A percentile compares a stretch with the other conserved stretches of the same genome.
phyloP scores from a whole-genome alignment of 2,797 vertebrate genomes.

The Phoxinus dragarum region DNA sequence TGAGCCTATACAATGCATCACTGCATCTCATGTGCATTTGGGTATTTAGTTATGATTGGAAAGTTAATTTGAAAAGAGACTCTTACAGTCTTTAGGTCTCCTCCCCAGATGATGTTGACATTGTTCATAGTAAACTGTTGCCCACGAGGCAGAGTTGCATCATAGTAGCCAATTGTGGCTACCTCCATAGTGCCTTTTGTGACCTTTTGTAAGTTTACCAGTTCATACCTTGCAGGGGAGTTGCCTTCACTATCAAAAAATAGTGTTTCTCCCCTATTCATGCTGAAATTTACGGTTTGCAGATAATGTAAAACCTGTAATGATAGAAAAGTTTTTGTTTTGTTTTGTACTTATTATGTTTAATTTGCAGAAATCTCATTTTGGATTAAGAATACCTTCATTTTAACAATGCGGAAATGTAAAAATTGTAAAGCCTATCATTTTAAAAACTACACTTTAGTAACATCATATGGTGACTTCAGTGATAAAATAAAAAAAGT shows the following conservation, averaged over 20 bases:
- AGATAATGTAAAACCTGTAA: constrained; percentile 69
- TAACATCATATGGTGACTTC: too few relatives aligned
- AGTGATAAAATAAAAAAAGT: too few relatives aligned
- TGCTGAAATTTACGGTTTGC: constrained; percentile 31
- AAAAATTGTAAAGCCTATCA: neutral
- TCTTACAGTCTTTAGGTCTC: constrained; percentile 57
- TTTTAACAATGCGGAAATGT: neutral
- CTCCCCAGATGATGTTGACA: constrained; percentile 59
- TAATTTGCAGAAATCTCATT: neutral
- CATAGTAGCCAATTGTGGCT: constrained; percentile 64
- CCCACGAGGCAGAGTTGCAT: constrained; percentile 58
- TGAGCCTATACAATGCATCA: constrained; percentile 22
- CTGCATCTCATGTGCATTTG: constrained; percentile 21
- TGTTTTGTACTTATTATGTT: neutral
- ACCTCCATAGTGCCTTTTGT: constrained; percentile 51
- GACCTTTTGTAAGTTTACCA: constrained; percentile 63
- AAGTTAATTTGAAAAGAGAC: constrained; percentile 20
- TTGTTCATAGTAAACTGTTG: constrained; percentile 58
- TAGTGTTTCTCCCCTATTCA: constrained; percentile 39
- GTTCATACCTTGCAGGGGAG: constrained; percentile 50
- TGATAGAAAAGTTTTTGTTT: neutral
- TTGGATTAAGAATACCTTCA: neutral
- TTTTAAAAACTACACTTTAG: neutral
- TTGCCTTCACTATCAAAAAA: constrained; percentile 65
- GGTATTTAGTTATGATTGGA: constrained; percentile 6